Base-by-base conservation (phyloP, 2,888 invertebrate genomes). In the Onchidella celtica region DNA sequence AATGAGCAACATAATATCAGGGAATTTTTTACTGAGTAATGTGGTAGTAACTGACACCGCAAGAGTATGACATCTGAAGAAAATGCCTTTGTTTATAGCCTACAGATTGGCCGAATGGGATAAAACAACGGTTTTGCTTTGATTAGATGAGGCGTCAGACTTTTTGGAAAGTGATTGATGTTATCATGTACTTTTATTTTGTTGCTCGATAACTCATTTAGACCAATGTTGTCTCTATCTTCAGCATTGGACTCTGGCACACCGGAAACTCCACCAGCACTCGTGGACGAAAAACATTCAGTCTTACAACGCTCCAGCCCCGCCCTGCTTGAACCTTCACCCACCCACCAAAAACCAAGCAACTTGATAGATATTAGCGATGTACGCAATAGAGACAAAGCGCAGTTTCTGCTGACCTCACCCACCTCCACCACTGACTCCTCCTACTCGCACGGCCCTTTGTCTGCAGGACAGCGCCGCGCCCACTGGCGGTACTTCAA, bases 401-500 rank as follows among this genome's bases (percentile, higher is more conserved):
- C 59, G 4, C 38, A 21, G 29, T 40, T 68, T 4, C 59, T 61
- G 34, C 69, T 68, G 24, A 75, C 74, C 17, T 70, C 76, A 9
- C 63, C 70, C 14, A 24, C 40, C 29, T 76, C 75, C 32, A 57
- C 55, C 47, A 24, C 80, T 24, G 59, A 61, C 29, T 59, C 81
- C 34, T 81, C 81, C 21, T 70, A 63, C 40, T 75, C 75, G 34
- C 66, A 36, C 21, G 75, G 68, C 2, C 76, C 63, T 14, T 38
- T 81, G 34, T 81, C 81, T n/a, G 81, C 81, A 0, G 81, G 81
- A 11, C 81, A 81, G 59, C 76, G 81, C 24, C 76, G 81, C 3
- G 81, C 81, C 27, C 81, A 81, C 55, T 81, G 81, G 81, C 47
- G 81, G 29, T 81, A 81, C 29, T 81, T 76, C 72, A 81, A 70